Evolutionary conservation across 2,888 invertebrate species (phyloP).

Genomic region (Tanytarsus gracilentus): DNA sequence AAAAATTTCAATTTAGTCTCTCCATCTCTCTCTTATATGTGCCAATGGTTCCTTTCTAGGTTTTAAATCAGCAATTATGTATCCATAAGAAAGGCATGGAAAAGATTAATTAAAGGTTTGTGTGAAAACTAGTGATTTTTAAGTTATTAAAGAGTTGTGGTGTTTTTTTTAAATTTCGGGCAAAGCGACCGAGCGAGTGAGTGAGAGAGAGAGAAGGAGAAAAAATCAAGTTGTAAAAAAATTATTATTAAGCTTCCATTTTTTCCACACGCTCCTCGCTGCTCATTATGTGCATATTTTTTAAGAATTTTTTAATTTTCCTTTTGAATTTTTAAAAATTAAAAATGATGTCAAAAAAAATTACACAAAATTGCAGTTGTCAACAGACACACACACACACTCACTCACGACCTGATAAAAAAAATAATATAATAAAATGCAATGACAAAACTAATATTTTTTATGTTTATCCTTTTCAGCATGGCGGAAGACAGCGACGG

Average conservation of each 20-base stretch:
- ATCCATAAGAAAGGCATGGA: slow-evolving; percentile 29
- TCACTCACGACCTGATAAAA: no score
- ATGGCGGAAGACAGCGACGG: slow-evolving; percentile 83
- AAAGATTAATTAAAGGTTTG: slow-evolving; percentile 30
- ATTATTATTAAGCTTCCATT: slow-evolving; percentile 6
- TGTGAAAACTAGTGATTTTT: background rate
- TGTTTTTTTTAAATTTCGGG: no score
- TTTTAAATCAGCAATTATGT: slow-evolving; percentile 26
- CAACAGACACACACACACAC: no score
- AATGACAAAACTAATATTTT: no score
- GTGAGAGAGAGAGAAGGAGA: background rate
- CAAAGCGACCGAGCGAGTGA: no score
- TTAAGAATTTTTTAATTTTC: background rate
- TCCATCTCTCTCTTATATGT: slow-evolving; percentile 10
- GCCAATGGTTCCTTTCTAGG: slow-evolving; percentile 22
- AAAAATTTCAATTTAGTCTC: slow-evolving; percentile 17
- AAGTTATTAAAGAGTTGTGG: no score
- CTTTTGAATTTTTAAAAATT: background rate
- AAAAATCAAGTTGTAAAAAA: background rate
- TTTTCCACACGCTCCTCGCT: background rate
- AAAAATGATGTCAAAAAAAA: background rate
- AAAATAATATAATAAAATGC: no score
- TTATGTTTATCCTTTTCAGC: slow-evolving; percentile 34
- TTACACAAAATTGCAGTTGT: no score
- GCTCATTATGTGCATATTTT: background rate